Conservation (phyloP, 2,113 vertebrate species). For the Etia nguti region DNA sequence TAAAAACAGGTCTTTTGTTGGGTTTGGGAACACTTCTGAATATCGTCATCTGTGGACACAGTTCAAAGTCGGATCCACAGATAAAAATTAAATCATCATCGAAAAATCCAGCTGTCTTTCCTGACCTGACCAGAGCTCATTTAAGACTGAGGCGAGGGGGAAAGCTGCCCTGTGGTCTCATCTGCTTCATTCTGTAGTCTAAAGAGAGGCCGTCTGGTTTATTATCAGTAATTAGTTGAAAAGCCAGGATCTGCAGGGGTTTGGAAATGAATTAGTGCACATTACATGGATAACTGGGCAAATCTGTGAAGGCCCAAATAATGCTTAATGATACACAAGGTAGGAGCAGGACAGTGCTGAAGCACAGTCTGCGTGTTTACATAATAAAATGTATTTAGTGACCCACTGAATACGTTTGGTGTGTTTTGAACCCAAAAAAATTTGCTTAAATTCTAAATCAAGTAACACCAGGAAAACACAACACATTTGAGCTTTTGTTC, state of each 20-base stretch:
- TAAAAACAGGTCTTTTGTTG: neutral
- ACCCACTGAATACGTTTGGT: neutral
- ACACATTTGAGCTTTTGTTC: neutral
- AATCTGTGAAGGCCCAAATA: neutral
- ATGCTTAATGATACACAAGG: neutral
- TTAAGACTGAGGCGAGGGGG: neutral
- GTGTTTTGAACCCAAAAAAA: neutral
- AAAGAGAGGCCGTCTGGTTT: neutral
- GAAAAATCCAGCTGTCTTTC: neutral
- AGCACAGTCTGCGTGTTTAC: neutral
- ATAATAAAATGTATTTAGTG: neutral
- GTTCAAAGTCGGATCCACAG: neutral
- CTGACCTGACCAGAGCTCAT: neutral
- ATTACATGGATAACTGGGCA: neutral
- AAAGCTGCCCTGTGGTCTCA: neutral
- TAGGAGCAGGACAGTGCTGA: neutral
- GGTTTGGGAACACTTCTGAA: neutral
- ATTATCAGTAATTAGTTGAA: neutral
- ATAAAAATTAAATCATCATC: neutral
- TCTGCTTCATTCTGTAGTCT: neutral
- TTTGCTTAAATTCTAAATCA: neutral
- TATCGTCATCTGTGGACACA: neutral
- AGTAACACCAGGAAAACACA: neutral
- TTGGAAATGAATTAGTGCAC: neutral
- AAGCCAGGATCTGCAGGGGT: neutral